Evolutionary conservation across 2,113 vertebrate genomes (phyloP), one percentile per base, ranked within the genome.

Genomic region (Sander lucioperca): DNA sequence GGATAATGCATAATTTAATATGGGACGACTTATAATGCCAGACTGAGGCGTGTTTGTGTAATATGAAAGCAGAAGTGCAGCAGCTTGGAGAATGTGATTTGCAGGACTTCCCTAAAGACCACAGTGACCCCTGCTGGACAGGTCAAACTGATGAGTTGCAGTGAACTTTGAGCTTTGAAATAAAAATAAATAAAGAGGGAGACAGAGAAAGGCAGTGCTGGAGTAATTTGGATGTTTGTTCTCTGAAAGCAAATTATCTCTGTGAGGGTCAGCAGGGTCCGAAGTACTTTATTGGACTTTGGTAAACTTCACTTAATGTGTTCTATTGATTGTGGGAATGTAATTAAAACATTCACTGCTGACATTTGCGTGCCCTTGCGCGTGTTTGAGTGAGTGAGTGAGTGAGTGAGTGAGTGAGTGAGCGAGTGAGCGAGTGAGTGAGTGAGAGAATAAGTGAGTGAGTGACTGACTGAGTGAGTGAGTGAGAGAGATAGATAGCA

Each of bases 91-190:
- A 30, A 72, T 71, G 71, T 47, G 64, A 72, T 83, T 69, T 69
- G 63, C 72, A 65, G 63, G 77, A 83, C 57, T 80, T 91, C 69
- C 87, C 61, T 83, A 91, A 92, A 89, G 88, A 86, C 89, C 92
- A 94, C 93, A 95, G 93, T 95, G 95, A 94, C 95, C 90, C 94
- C 95, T 95, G 88, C 91, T 95, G 94, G 93, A 90, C 15, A 61
- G 90, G 93, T 91, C 91, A 80, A 86, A 77, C 36, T 64, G 63
- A 53, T 63, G 18, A 65, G 50, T 39, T 48, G 45, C 23, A 57
- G 6, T 81, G 14, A 79, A 80, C 61, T 83, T 59, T 19, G 30
- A 72, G 43, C 13, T 50, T n/a, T 21, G 18, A 15, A 68, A 15
- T 18, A 33, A 25, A 61, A 62, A 18, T 53, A 30, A 12, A 47